These are phyloP conservation scores for Schizaphis graminum DNA, from an alignment of 2,888 invertebrate species.

Conservation along the genomic window DNA sequence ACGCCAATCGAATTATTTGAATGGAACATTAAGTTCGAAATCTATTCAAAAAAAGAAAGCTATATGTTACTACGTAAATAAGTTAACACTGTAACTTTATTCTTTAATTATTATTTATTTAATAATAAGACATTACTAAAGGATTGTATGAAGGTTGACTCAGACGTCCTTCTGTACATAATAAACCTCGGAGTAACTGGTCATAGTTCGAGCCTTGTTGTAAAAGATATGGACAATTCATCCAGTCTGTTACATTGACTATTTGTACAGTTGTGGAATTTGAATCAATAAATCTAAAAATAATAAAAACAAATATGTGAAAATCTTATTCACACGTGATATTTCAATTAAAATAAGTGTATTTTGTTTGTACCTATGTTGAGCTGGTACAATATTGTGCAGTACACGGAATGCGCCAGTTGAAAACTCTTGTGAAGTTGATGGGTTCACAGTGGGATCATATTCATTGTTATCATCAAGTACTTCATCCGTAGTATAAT, in stretches of 20 bases:
- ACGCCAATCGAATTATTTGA: constrained; percentile 72
- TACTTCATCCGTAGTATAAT: constrained; percentile 68
- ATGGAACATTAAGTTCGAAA: constrained; percentile 52
- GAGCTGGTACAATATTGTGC: constrained; percentile 48
- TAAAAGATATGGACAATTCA: constrained; percentile 11
- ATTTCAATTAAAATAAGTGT: not conserved
- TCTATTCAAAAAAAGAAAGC: not conserved
- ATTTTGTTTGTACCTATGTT: constrained; percentile 3
- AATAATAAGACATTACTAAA: constrained; percentile 3
- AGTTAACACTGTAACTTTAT: not conserved
- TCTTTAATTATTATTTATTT: not conserved
- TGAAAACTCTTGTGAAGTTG: constrained; percentile 50
- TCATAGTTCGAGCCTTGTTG: constrained; percentile 43
- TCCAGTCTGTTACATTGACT: constrained; percentile 50
- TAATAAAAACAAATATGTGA: not conserved
- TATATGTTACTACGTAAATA: not conserved
- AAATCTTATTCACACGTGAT: not conserved
- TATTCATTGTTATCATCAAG: not conserved
- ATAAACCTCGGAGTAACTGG: constrained; percentile 32
- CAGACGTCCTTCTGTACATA: constrained; percentile 34
- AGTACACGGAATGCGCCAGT: constrained; percentile 52
- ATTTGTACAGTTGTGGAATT: constrained; percentile 16
- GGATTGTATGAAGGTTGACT: constrained; percentile 57
- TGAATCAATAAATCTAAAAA: constrained; percentile 28
- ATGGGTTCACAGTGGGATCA: constrained; percentile 31